Evolutionary conservation across 2,888 invertebrate genomes (phyloP).

Genomic region (Pogonocherus hispidulus): DNA sequence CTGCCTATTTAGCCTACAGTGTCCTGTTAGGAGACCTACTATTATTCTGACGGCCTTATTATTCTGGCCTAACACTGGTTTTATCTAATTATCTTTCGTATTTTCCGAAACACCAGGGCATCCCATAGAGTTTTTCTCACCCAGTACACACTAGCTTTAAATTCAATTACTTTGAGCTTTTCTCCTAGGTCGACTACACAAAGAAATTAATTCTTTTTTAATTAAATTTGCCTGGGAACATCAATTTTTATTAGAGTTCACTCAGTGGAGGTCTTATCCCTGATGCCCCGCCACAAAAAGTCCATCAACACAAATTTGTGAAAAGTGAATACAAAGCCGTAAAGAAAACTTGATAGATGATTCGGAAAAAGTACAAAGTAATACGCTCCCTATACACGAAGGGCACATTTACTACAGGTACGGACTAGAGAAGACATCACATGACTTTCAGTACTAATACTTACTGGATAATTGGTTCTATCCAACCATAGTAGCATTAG

Average conservation of each 20-base stretch:
- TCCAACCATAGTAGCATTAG: not conserved
- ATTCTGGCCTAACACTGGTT: too few species aligned
- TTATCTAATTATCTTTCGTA: too few species aligned
- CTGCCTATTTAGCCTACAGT: too few species aligned
- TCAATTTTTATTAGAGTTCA: not conserved
- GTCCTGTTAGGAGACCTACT: too few species aligned
- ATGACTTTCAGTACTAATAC: not conserved
- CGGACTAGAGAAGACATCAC: not conserved
- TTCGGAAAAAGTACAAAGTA: conserved; percentile 16
- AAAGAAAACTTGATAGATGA: conserved; percentile 19
- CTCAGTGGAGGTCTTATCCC: not conserved
- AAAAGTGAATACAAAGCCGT: conserved; percentile 13
- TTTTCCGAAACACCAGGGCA: too few species aligned
- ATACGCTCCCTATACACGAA: not conserved
- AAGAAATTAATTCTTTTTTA: too few species aligned
- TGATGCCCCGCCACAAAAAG: not conserved
- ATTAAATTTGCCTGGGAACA: too few species aligned
- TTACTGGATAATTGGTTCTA: not conserved
- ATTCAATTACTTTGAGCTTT: too few species aligned
- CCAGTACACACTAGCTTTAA: too few species aligned
- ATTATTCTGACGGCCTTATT: too few species aligned
- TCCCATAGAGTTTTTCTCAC: too few species aligned
- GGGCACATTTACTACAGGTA: not conserved
- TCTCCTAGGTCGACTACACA: too few species aligned
- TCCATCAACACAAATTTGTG: conserved; percentile 8